These are phyloP conservation scores for Anhinga rufa DNA, from an alignment of 2,113 vertebrate species.

Conservation along the genomic window DNA sequence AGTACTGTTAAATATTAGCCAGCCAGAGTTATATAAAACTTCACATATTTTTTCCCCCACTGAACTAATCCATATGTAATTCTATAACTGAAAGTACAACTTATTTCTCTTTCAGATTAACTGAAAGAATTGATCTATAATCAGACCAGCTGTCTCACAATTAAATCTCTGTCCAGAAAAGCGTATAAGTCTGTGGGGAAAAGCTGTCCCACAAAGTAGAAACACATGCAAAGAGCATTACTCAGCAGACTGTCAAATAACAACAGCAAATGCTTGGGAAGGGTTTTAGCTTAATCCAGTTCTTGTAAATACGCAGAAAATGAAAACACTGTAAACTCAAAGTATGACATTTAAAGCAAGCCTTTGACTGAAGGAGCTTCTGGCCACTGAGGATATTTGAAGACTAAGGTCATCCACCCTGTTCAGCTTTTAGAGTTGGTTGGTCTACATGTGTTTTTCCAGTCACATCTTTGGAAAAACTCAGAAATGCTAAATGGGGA, in stretches of 20 bases:
- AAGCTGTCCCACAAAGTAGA: neutral
- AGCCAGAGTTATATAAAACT: neutral
- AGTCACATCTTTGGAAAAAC: neutral
- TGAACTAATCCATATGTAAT: neutral
- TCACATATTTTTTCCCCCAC: neutral
- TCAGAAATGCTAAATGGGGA: neutral
- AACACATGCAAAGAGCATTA: neutral
- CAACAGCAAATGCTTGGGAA: neutral
- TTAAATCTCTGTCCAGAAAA: neutral
- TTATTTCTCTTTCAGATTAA: neutral
- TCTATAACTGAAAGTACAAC: neutral
- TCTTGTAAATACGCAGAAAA: neutral
- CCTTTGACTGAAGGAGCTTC: neutral
- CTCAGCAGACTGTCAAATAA: neutral
- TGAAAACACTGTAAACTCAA: neutral
- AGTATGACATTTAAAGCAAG: neutral
- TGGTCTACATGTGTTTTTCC: neutral
- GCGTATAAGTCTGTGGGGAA: neutral
- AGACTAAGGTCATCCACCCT: neutral
- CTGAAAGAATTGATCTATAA: neutral
- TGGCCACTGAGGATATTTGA: neutral
- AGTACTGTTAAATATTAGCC: neutral
- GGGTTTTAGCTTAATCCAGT: neutral
- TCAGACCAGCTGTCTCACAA: neutral
- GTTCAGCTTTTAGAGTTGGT: neutral